Evolutionary conservation across 2,888 invertebrate genomes (phyloP), one percentile per base, ranked within the genome.

Genomic region (Rhabditoides inermis): DNA sequence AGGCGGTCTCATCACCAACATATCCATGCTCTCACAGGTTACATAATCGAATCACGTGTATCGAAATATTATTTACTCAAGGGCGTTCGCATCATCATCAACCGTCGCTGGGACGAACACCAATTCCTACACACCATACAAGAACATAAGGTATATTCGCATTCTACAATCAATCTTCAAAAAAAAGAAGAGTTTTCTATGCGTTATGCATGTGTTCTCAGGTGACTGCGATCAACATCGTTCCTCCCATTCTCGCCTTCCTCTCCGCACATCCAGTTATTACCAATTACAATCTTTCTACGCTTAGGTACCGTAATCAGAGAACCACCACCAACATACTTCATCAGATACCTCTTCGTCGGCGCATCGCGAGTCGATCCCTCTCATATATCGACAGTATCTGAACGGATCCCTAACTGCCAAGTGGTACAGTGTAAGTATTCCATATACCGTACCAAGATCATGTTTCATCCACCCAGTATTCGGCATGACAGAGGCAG

Each of bases 401-500:
- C n/a, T 1, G 48, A 37, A 1, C 7, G 30, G 1, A 25, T 40
- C 22, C 48, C 47, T 2, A 18, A 41, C 12, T 36, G 37, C 7
- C 35, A 49, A 22, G 44, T 63, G 23, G 36, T 50, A 25, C 58
- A 63, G 36, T 32, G 63, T 61, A 23, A 37, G 55, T 44, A 15
- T 26, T 41, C 41, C 7, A 18, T 10, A 46, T 10, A 46, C 46
- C 15, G 12, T 10, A 5, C 5, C 12, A 46, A 5, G 35, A 18
- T 7, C n/a, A 23, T 15, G 2, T 22, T 18, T 32, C 2, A 2
- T 6, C n/a, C 25, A 30, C 15, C 48, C 42, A 70, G 70, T 70
- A 26, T 70, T 65, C 55, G 70, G 70, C 15, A 55, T 61, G 37
- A 70, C 70, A 0, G 70, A 70, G 55, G 68, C 63, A 28, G 70